Percentiles rank a stretch among this genome's conserved stretches.
These are phyloP conservation scores for Tetrao urogallus DNA, from an alignment of 2,113 vertebrate genomes.

Conservation along the genomic window DNA sequence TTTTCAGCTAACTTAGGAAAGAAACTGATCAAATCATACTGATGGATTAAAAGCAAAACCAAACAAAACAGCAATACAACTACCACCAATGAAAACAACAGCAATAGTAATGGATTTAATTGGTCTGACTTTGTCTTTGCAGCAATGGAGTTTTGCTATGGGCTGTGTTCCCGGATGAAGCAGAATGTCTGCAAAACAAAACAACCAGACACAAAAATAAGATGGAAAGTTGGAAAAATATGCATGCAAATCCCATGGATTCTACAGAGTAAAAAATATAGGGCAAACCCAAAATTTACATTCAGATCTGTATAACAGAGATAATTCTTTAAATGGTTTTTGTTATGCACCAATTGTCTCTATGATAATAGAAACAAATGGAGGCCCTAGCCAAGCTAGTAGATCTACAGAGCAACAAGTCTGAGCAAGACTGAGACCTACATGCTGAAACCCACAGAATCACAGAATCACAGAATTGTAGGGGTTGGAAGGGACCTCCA, in stretches of 20 bases:
- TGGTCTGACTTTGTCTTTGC: background rate
- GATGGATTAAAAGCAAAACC: background rate
- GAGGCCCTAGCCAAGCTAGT: background rate
- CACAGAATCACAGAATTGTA: too few relatives aligned
- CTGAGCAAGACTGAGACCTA: background rate
- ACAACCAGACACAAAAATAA: background rate
- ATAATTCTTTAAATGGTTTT: conserved; percentile 12
- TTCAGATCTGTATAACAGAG: background rate
- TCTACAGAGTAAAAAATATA: background rate
- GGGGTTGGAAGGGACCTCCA: too few relatives aligned
- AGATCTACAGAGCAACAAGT: background rate
- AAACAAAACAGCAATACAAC: background rate
- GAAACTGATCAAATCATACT: background rate
- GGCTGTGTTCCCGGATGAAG: background rate
- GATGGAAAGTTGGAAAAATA: background rate
- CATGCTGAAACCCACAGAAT: background rate
- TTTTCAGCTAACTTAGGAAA: background rate
- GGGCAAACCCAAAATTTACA: background rate
- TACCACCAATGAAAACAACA: background rate
- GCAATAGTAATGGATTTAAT: background rate
- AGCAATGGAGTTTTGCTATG: background rate
- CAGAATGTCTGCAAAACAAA: background rate
- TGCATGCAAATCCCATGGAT: background rate
- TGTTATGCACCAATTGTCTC: conserved; percentile 8
- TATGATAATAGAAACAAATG: conserved; percentile 1